Evolutionary conservation across 2,888 invertebrate genomes (phyloP), one percentile per base, ranked within the genome.

Genomic region (Eupithecia abbreviata): DNA sequence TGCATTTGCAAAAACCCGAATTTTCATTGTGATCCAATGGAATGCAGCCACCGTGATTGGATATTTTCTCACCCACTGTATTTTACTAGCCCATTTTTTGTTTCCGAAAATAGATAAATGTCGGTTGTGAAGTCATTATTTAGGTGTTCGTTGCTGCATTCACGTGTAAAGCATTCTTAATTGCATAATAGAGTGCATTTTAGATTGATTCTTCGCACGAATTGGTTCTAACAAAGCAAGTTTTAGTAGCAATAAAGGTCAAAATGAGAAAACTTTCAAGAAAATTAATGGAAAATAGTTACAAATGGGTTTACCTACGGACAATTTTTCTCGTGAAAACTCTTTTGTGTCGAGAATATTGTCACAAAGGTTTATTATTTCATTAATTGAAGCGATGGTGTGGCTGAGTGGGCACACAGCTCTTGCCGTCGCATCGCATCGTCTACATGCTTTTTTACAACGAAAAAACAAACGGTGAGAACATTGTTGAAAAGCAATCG

Each of bases 361-460:
- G 82, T 84, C 82, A 84, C 79, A 77, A 81, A 82, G 83, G 83
- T 85, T 85, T 87, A 87, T 87, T 86, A 86, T 86, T 86, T 88
- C 80, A 88, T 86, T 88, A 88, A 86, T 84, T 85, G 84, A 85
- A 88, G 84, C 85, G 30, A 30, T 30, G 84, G 82, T 80, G 82
- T 79, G 76, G 82, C 81, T 72, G 80, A 71, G 68, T 74, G 72
- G 80, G 65, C 81, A 74, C 5, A 51, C 51, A n/a, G 55, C 55
- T 58, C 62, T 62, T 30, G 62, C 79, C 82, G 9, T 78, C 77
- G 81, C 79, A 69, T 75, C 62, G n/a, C 68, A 68, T 75, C 45
- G 80, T 79, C 72, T 77, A 55, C 80, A 74, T 71, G 70, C 77
- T 79, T 82, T 85, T 86, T 85, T 82, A 82, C 79, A 83, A 82